Conservation (phyloP, 2,888 invertebrate species). For the Spicauda simplicius region DNA sequence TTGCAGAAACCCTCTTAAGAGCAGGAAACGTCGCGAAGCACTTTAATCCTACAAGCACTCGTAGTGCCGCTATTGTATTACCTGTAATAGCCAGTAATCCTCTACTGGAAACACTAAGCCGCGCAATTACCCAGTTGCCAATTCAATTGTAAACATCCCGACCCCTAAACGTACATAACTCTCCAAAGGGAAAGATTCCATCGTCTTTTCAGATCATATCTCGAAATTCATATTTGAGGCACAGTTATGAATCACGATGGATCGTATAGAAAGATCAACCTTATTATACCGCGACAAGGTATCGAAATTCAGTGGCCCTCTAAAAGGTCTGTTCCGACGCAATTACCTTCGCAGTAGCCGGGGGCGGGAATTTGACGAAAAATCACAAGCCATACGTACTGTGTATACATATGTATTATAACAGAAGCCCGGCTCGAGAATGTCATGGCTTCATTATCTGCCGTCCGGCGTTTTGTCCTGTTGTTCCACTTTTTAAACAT, state of each 20-base stretch:
- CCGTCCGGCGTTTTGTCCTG: constrained; percentile 39
- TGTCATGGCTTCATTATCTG: constrained; percentile 44
- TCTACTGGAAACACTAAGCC: constrained; percentile 27
- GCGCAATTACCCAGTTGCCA: constrained; percentile 38
- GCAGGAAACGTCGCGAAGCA: constrained; percentile 36
- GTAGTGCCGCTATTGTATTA: constrained; percentile 35
- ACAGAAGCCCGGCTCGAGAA: constrained; percentile 38
- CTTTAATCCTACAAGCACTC: constrained; percentile 37
- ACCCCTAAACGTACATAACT: constrained; percentile 31
- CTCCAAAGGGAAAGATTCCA: constrained; percentile 36
- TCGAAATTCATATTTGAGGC: constrained; percentile 41
- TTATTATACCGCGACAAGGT: constrained; percentile 39
- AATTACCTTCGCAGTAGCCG: constrained; percentile 51
- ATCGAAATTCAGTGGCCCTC: constrained; percentile 41
- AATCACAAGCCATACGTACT: constrained; percentile 49
- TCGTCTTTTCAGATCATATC: constrained; percentile 38
- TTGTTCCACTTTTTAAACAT: constrained; percentile 39
- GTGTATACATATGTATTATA: constrained; percentile 42
- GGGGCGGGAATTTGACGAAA: constrained; percentile 51
- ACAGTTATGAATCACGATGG: constrained; percentile 36
- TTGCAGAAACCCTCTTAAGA: constrained; percentile 36
- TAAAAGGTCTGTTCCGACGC: constrained; percentile 41
- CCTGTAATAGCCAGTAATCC: constrained; percentile 37
- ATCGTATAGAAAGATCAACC: constrained; percentile 42
- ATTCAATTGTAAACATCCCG: constrained; percentile 44